Base-by-base conservation (phyloP, 2,113 vertebrate species). In the Poeciliopsis retropinna region DNA sequence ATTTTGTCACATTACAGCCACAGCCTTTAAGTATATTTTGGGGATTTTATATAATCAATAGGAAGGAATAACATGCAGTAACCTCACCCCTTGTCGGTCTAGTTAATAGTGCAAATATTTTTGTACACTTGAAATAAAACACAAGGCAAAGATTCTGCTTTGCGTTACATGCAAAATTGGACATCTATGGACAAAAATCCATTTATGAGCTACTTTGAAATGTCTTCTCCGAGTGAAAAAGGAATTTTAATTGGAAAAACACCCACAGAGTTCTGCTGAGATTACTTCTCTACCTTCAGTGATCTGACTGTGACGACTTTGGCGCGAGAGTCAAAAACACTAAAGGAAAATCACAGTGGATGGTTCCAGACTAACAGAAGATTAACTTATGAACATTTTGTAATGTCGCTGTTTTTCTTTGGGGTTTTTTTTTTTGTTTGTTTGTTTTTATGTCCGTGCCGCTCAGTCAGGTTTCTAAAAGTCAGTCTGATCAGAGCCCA, bases 401-500 rank as follows among this genome's bases (percentile, higher is more conserved):
- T 73, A 88, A 88, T 71, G 78, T 81, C 81, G 64, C 67, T 70
- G 68, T 71, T 19, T 54, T 54, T 37, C 34, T 37, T 37, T 37
- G 47, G 1, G 11, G 37, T 44, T n/a, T n/a, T n/a, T n/a, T n/a
- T n/a, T n/a, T n/a, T 44, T 5, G 3, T 34, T 37, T 37, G 19
- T 19, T 44, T 5, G 15, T 51, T 51, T 51, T 74, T 64, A 60
- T 28, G 76, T 67, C 72, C 44, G 60, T 84, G 77, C 80, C 85
- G 75, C 82, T 86, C 81, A 66, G 73, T 84, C 89, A 87, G 87
- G 80, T 92, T 88, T 87, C 83, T 88, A 85, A 86, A 85, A 85
- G 86, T 90, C 87, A 78, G 81, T 51, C 41, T 74, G 88, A 92
- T 92, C 91, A 92, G 78, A 80, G 75, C 85, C 88, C 92, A 90